Conservation (phyloP, 2,888 invertebrate genomes). For the Mellilla xanthometata region DNA sequence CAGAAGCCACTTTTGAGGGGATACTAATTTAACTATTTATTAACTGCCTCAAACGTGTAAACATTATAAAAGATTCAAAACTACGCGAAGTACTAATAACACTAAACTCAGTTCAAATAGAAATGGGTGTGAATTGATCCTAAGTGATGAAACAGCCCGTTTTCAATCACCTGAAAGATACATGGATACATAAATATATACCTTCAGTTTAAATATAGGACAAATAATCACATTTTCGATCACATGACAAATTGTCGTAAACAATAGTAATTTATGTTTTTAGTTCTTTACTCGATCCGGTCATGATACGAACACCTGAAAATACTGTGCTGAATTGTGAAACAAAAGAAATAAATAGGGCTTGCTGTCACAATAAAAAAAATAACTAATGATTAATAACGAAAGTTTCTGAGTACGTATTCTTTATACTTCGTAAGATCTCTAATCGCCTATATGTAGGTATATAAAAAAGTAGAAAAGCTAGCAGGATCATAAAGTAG, state of each 20-base stretch:
- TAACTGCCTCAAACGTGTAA: too few relatives aligned
- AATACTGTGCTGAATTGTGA: conserved; percentile 37
- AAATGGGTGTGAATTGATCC: conserved; percentile 47
- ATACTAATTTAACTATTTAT: too few relatives aligned
- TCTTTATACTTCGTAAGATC: too few relatives aligned
- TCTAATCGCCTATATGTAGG: too few relatives aligned
- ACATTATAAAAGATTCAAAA: conserved; percentile 12
- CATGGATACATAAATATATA: conserved; percentile 8
- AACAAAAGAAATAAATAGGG: not conserved
- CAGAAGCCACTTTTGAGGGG: too few relatives aligned
- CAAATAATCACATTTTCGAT: conserved; percentile 17
- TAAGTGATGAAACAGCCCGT: conserved; percentile 51
- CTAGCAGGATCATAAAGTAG: too few relatives aligned
- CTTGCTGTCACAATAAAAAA: too few relatives aligned
- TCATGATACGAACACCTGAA: conserved; percentile 46
- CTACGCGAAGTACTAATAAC: conserved; percentile 20
- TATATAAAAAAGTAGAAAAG: too few relatives aligned
- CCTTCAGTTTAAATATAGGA: conserved; percentile 19
- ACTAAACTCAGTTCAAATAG: conserved; percentile 49
- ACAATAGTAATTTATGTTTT: conserved; percentile 14
- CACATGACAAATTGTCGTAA: conserved; percentile 19
- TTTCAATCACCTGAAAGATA: conserved; percentile 35
- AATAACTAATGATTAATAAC: too few relatives aligned
- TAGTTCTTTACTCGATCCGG: conserved; percentile 21
- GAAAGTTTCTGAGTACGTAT: too few relatives aligned